A percentile compares a stretch with the other conserved stretches of the same genome.
These are phyloP conservation scores for Microhierax caerulescens DNA, from an alignment of 2,797 vertebrate species.

Conservation along the genomic window DNA sequence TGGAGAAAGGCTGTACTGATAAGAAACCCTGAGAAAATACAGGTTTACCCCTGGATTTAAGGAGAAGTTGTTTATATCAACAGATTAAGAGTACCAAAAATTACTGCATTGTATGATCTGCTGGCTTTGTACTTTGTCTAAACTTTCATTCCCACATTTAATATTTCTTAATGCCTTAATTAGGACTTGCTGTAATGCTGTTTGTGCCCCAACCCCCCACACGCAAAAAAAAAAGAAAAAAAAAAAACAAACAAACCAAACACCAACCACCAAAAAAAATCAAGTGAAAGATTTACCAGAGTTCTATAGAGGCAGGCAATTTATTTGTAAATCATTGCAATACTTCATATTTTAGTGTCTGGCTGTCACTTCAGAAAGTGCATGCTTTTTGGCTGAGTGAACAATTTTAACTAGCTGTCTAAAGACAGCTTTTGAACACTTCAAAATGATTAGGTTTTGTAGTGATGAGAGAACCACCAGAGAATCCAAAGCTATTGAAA, in stretches of 20 bases:
- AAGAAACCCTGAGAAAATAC: background rate
- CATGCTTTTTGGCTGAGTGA: background rate
- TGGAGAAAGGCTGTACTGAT: background rate
- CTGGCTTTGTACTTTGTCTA: background rate
- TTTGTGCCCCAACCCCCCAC: background rate
- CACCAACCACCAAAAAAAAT: background rate
- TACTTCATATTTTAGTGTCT: background rate
- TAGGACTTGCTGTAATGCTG: background rate
- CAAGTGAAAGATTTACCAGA: background rate
- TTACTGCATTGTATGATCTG: background rate
- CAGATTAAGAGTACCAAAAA: background rate
- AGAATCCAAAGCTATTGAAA: background rate
- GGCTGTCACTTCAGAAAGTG: background rate
- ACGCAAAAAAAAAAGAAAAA: no score
- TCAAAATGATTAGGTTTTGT: background rate
- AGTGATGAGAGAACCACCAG: background rate
- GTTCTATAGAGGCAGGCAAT: background rate
- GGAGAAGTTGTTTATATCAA: background rate
- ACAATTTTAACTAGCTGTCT: slow-evolving; percentile 25
- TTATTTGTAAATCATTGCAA: background rate
- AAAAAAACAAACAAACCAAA: no score
- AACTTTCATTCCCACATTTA: background rate
- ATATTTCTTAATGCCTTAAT: background rate
- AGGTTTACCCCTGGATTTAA: background rate
- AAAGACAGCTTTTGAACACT: background rate